Conservation (phyloP, 2,797 vertebrate species). For the Gymnoscopelus microlampas region DNA sequence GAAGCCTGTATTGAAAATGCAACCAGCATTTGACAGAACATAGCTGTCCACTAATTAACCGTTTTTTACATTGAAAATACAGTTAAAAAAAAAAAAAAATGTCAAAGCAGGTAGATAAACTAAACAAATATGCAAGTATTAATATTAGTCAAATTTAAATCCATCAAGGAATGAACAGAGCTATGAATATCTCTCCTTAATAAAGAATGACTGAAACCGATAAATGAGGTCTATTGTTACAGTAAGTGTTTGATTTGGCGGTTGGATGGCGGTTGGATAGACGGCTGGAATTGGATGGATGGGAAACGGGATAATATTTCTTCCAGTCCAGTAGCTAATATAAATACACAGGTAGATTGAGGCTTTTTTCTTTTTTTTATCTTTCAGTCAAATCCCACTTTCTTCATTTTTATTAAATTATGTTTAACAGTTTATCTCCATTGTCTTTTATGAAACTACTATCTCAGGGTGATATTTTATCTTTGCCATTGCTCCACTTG, state of each 20-base stretch:
- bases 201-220: conserved; percentile 44
- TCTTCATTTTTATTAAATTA: conserved; percentile 35
- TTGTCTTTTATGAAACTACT: conserved; percentile 12
- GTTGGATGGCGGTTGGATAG: not conserved
- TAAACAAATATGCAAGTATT: too few species aligned
- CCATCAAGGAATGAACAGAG: conserved; percentile 31
- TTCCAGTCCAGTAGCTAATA: conserved; percentile 39
- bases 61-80: too few species aligned
- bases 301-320: conserved; percentile 50
- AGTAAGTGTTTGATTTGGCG: conserved; percentile 43
- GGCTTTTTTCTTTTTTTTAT: conserved; percentile 20
- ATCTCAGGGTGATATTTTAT: conserved; percentile 2
- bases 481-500: not conserved
- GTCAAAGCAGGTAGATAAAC: too few species aligned
- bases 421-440: conserved; percentile 11
- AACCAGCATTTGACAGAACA: too few species aligned
- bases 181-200: conserved; percentile 37
- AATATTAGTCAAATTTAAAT: not conserved
- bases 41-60: too few species aligned
- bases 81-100: too few species aligned
- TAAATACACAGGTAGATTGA: conserved; percentile 19
- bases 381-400: conserved; percentile 20
- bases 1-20: too few species aligned
- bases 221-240: conserved; percentile 28
- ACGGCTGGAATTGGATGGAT: not conserved